A percentile compares a stretch with the other conserved stretches of the same genome.
These are phyloP conservation scores for Punctoribates punctum DNA, from an alignment of 2,888 invertebrate species.

Conservation along the genomic window DNA sequence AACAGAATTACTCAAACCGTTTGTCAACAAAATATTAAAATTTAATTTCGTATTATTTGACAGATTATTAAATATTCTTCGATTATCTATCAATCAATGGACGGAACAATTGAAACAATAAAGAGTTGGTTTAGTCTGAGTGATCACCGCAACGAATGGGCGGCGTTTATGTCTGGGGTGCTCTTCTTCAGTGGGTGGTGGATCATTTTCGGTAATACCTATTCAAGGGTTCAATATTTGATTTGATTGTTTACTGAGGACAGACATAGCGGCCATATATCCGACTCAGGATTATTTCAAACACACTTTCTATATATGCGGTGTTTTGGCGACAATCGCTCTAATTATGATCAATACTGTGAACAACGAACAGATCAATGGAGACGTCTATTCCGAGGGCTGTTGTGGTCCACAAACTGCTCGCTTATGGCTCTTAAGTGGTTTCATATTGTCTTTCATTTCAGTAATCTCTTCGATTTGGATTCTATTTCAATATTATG, in stretches of 20 bases:
- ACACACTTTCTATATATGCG: background rate
- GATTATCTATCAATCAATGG: too few species aligned
- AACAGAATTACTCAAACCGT: too few species aligned
- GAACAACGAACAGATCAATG: slow-evolving; percentile 1
- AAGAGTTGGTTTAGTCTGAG: background rate
- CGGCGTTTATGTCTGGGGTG: background rate
- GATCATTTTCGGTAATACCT: slow-evolving; percentile 6
- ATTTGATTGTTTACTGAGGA: too few species aligned
- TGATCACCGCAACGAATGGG: slow-evolving; percentile 6
- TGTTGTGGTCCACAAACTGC: slow-evolving; percentile 23
- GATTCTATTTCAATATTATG: slow-evolving; percentile 20
- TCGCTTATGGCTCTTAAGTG: background rate
- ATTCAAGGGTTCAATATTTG: too few species aligned
- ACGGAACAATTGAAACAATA: background rate
- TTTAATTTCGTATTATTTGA: too few species aligned
- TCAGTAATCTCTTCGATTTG: slow-evolving; percentile 11
- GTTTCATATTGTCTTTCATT: background rate
- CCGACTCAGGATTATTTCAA: background rate
- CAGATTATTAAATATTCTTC: too few species aligned
- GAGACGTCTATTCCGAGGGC: background rate
- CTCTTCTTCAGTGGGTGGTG: slow-evolving; percentile 9
- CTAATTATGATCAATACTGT: slow-evolving; percentile 13
- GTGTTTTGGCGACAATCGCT: background rate
- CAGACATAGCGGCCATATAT: background rate
- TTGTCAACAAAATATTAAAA: too few species aligned